These are phyloP conservation scores for Colossoma macropomum DNA, from an alignment of 2,113 vertebrate species.

Conservation along the genomic window DNA sequence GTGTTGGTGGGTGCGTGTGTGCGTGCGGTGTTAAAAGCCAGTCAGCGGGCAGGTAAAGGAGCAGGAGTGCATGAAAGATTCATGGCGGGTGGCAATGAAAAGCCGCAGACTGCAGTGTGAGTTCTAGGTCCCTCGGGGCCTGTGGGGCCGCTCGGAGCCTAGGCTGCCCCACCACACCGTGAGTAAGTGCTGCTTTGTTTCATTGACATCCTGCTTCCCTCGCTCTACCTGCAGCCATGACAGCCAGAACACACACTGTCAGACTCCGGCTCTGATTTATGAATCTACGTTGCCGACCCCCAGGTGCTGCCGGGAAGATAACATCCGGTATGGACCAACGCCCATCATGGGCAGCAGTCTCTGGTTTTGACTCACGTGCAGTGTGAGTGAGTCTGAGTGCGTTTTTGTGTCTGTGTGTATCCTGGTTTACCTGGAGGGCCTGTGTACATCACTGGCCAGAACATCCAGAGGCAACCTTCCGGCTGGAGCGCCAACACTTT, in stretches of 20 bases:
- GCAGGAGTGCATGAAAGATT: constrained; percentile 87
- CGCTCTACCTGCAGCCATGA: constrained; percentile 60
- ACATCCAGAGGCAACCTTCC: constrained; percentile 12
- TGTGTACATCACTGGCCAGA: constrained; percentile 20
- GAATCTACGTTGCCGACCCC: constrained; percentile 55
- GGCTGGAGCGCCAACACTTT: constrained; percentile 7
- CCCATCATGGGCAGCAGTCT: constrained; percentile 39
- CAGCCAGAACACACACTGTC: constrained; percentile 59
- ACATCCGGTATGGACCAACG: constrained; percentile 52
- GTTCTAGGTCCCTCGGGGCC: constrained; percentile 70
- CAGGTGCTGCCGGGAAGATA: constrained; percentile 66
- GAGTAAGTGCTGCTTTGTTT: constrained; percentile 83
- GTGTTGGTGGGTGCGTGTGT: constrained; percentile 33
- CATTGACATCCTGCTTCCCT: constrained; percentile 71
- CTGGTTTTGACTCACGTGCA: constrained; percentile 41
- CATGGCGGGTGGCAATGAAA: constrained; percentile 74
- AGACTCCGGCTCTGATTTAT: constrained; percentile 65
- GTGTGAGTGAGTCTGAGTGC: constrained; percentile 19
- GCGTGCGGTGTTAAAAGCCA: constrained; percentile 66
- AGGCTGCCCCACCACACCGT: constrained; percentile 68
- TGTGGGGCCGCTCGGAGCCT: constrained; percentile 79
- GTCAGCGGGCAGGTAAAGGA: constrained; percentile 77
- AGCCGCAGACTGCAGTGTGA: neutral
- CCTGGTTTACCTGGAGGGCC: neutral
- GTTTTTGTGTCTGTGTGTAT: neutral